Conservation (phyloP, 2,797 vertebrate species). For the Coregonus ussuriensis region DNA sequence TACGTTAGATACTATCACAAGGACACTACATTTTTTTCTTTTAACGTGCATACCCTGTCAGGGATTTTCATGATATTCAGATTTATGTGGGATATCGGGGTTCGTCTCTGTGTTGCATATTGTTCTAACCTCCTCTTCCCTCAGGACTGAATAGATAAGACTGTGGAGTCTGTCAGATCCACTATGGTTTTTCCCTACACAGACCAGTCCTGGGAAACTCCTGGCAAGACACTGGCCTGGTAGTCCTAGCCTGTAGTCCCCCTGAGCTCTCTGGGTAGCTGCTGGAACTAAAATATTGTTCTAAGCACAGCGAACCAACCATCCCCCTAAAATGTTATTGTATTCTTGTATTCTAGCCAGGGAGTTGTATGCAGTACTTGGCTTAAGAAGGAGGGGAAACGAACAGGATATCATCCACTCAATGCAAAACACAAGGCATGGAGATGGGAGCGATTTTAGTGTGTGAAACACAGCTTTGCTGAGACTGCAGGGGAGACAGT, state of each 20-base stretch:
- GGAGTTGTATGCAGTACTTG: constrained; percentile 17
- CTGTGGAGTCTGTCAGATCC: constrained; percentile 31
- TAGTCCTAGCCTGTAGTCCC: constrained; percentile 25
- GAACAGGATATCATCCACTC: background rate
- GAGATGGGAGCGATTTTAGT: background rate
- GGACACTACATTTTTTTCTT: background rate
- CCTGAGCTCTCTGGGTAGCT: constrained; percentile 27
- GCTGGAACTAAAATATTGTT: constrained; percentile 48
- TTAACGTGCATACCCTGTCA: background rate
- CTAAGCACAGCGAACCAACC: constrained; percentile 43
- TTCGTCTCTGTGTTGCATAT: background rate
- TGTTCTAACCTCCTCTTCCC: background rate
- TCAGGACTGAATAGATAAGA: constrained; percentile 34
- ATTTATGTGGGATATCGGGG: background rate
- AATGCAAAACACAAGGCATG: background rate
- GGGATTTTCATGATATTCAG: background rate
- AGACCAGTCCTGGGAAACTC: constrained; percentile 41
- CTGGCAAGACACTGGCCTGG: constrained; percentile 40
- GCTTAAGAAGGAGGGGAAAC: constrained; percentile 3
- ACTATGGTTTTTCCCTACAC: constrained; percentile 33
- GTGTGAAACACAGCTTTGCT: constrained; percentile 22
- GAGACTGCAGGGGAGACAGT: constrained; percentile 25
- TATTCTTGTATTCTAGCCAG: constrained; percentile 3
- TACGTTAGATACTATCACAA: too few relatives aligned
- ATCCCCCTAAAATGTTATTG: background rate